Conservation (phyloP, 2,888 invertebrate species). For the Oxytorus armatus region DNA sequence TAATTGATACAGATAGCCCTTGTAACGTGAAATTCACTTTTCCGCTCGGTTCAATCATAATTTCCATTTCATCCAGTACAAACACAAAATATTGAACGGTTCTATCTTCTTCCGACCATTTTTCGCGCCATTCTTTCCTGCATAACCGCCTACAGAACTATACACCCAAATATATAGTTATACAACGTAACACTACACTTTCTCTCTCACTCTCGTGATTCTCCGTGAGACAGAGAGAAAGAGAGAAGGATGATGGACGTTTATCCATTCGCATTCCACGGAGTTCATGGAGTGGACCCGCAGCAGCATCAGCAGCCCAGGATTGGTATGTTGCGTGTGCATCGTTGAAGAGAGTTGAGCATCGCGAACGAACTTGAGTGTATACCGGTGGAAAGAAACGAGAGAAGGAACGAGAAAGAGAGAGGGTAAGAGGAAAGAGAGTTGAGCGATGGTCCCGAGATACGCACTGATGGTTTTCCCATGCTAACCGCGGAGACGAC, state of each 20-base stretch:
- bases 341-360: conserved; percentile 44
- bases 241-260: conserved; percentile 61
- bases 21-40: background rate
- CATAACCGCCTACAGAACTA: conserved; percentile 29
- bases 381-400: conserved; percentile 16
- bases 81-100: background rate
- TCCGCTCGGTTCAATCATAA: conserved; percentile 45
- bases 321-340: conserved; percentile 64
- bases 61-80: conserved; percentile 57
- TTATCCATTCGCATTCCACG: conserved; percentile 78
- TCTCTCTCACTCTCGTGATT: conserved; percentile 31
- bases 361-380: conserved; percentile 34
- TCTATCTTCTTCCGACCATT: conserved; percentile 8
- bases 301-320: conserved; percentile 26
- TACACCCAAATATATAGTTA: background rate
- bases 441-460: conserved; percentile 74
- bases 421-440: conserved; percentile 48
- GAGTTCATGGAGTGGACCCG: conserved; percentile 69
- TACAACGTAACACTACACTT: conserved; percentile 15
- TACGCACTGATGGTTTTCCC: conserved; percentile 79
- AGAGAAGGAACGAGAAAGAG: conserved; percentile 26
- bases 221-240: background rate
- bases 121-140: conserved; percentile 54
- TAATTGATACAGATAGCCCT: too few species aligned
- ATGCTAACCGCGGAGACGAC: conserved; percentile 61